A percentile compares a stretch with the other conserved stretches of the same genome.
These are phyloP conservation scores for Eilema depressum DNA, from an alignment of 2,888 invertebrate genomes.

Conservation along the genomic window DNA sequence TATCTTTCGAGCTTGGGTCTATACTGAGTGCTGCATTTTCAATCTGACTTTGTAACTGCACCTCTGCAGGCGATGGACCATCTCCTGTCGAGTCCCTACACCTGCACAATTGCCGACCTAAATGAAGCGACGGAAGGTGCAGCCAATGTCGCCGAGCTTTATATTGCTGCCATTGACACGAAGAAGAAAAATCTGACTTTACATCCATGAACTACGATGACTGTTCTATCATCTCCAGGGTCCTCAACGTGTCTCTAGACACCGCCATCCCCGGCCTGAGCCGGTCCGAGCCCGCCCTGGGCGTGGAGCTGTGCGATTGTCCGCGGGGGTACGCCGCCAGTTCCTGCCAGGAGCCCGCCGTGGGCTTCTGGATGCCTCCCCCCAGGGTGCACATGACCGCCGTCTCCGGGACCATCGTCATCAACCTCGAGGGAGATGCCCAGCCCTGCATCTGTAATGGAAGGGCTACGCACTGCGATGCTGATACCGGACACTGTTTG, in stretches of 20 bases:
- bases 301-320: constrained; percentile 95
- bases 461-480: constrained; percentile 92
- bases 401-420: constrained; percentile 90
- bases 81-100: too few species aligned
- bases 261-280: constrained; percentile 91
- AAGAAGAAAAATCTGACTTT: too few species aligned
- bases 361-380: constrained; percentile 92
- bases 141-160: too few species aligned
- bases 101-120: too few species aligned
- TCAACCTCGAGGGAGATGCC: constrained; percentile 93
- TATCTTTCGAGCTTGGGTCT: too few species aligned
- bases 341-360: constrained; percentile 96
- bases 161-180: too few species aligned
- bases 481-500: constrained; percentile 94
- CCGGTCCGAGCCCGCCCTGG: constrained; percentile 90
- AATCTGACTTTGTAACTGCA: too few species aligned
- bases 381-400: constrained; percentile 72
- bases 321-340: constrained; percentile 93
- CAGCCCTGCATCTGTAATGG: constrained; percentile 94
- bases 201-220: background rate
- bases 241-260: constrained; percentile 93
- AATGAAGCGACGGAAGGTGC: too few species aligned
- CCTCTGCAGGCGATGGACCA: too few species aligned
- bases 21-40: background rate
- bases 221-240: constrained; percentile 53